Evolutionary conservation across 1,140 invertebrate genomes (phyloP).

Genomic region (Gonatopus flavifemur): DNA sequence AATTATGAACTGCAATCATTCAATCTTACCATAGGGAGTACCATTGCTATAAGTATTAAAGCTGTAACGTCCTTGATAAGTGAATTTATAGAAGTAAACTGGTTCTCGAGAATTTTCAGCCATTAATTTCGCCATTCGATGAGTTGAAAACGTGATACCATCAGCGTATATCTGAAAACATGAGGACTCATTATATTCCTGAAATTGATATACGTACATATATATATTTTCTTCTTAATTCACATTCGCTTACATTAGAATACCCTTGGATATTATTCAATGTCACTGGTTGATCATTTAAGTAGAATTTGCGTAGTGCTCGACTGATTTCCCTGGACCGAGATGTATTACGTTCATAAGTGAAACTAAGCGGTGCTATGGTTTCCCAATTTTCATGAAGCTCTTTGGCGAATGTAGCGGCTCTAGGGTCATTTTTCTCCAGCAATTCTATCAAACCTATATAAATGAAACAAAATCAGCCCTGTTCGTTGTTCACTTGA

Average conservation of each 20-base stretch:
- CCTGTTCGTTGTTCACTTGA: too few relatives aligned
- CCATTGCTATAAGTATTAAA: background rate
- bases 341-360: slow-evolving; percentile 56
- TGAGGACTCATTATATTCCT: background rate
- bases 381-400: slow-evolving; percentile 56
- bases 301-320: slow-evolving; percentile 48
- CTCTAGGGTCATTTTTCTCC: slow-evolving; percentile 37
- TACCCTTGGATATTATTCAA: slow-evolving; percentile 31
- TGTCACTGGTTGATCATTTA: slow-evolving; percentile 42
- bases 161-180: slow-evolving; percentile 35
- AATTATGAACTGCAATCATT: too few relatives aligned
- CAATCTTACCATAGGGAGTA: background rate
- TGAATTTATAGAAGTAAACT: slow-evolving; percentile 37
- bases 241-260: slow-evolving; percentile 30
- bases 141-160: slow-evolving; percentile 22
- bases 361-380: slow-evolving; percentile 58
- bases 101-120: slow-evolving; percentile 15
- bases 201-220: background rate
- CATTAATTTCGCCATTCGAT: slow-evolving; percentile 30
- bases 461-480: too few relatives aligned
- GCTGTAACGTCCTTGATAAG: slow-evolving; percentile 38
- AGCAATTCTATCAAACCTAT: slow-evolving; percentile 42
- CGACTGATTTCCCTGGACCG: slow-evolving; percentile 52
- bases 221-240: too few relatives aligned
- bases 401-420: slow-evolving; percentile 44